These are phyloP conservation scores for Sphaeridia pumilis DNA, from an alignment of 2,888 invertebrate genomes.

Conservation along the genomic window DNA sequence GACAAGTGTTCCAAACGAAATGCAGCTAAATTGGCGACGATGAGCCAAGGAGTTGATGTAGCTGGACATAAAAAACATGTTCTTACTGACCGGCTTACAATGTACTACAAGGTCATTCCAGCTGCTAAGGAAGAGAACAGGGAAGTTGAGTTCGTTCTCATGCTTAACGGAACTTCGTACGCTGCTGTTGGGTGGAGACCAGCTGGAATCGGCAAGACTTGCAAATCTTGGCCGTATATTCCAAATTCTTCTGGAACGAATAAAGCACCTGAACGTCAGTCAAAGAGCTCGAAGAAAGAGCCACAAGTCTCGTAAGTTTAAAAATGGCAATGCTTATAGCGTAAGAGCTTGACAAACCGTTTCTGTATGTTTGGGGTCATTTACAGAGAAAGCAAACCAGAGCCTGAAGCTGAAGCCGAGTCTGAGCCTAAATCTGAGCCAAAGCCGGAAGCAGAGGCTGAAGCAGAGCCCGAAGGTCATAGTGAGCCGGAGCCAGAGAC, in stretches of 20 bases:
- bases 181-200: conserved; percentile 90
- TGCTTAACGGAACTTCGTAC: conserved; percentile 79
- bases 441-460: conserved; percentile 38
- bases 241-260: conserved; percentile 10
- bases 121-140: conserved; percentile 45
- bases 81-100: conserved; percentile 59
- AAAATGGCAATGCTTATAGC: not conserved
- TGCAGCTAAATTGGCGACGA: conserved; percentile 56
- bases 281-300: conserved; percentile 21
- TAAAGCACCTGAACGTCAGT: conserved; percentile 12
- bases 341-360: not conserved
- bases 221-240: conserved; percentile 32
- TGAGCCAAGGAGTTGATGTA: conserved; percentile 54
- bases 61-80: conserved; percentile 52
- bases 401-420: conserved; percentile 37
- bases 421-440: conserved; percentile 42
- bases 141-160: conserved; percentile 51
- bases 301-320: conserved; percentile 22
- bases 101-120: conserved; percentile 75
- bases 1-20: conserved; percentile 47
- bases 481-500: conserved; percentile 15
- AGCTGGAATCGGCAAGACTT: conserved; percentile 27
- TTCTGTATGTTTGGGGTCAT: not conserved
- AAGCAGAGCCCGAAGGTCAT: conserved; percentile 39
- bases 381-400: conserved; percentile 16